phyloP scores from a whole-genome alignment of 2,888 invertebrate species.

The Theodoxus fluviatilis region DNA sequence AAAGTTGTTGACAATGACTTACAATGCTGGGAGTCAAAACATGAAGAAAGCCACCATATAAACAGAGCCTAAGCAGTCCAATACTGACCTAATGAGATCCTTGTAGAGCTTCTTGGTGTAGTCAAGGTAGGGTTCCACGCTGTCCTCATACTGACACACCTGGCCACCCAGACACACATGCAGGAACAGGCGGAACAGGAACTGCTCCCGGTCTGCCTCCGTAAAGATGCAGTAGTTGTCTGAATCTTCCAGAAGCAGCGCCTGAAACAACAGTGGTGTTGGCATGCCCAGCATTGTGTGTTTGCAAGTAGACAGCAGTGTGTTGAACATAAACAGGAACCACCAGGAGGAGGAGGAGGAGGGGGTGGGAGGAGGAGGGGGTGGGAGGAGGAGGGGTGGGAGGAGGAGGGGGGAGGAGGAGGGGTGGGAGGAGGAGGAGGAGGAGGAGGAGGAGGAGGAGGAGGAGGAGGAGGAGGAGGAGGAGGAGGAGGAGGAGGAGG shows the following conservation, averaged over 20 bases:
- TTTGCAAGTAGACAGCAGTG: too few species aligned
- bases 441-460: too few species aligned
- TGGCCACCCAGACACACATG: conserved; percentile 71
- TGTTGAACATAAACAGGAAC: too few species aligned
- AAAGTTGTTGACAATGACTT: too few species aligned
- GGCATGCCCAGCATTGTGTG: too few species aligned
- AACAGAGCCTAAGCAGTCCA: not conserved
- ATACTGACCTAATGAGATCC: conserved; percentile 68
- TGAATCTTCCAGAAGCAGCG: conserved; percentile 67
- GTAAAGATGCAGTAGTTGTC: conserved; percentile 67
- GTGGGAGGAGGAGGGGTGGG: too few species aligned
- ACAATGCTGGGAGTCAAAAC: not conserved
- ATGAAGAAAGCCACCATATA: not conserved
- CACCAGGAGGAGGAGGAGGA: too few species aligned
- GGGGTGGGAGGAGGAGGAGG: too few species aligned
- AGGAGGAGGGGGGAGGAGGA: too few species aligned
- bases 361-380: too few species aligned
- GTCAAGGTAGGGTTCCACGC: conserved; percentile 69
- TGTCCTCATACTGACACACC: conserved; percentile 71
- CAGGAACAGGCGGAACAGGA: conserved; percentile 69
- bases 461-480: too few species aligned
- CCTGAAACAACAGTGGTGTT: conserved; percentile 52
- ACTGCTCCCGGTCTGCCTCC: conserved; percentile 68
- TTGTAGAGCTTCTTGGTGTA: conserved; percentile 70
- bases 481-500: too few species aligned